Conservation (phyloP, 2,113 vertebrate species). For the Onychostruthus taczanowskii region DNA sequence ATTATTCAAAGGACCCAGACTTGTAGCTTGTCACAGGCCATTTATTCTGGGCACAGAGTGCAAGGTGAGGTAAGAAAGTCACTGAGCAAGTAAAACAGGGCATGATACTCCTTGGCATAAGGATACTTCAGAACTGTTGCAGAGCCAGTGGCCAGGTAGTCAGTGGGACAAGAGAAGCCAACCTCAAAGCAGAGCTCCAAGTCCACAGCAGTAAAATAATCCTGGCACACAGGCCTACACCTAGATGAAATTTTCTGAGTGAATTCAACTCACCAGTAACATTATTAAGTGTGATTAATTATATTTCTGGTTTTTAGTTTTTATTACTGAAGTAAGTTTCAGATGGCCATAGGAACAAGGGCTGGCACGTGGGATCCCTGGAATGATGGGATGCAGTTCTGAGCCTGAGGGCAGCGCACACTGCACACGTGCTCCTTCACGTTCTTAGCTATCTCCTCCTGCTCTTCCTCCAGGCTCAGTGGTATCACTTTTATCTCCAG, state of each 20-base stretch:
- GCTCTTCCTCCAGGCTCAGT: background rate
- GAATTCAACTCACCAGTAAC: background rate
- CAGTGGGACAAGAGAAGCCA: background rate
- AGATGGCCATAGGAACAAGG: background rate
- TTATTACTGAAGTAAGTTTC: background rate
- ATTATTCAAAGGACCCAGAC: background rate
- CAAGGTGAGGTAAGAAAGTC: conserved; percentile 43
- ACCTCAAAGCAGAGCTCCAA: background rate
- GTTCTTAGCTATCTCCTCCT: background rate
- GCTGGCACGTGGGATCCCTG: background rate
- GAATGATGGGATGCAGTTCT: rapidly evolving
- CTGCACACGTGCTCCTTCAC: rapidly evolving
- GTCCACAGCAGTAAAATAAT: background rate
- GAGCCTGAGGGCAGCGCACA: background rate
- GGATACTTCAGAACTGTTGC: background rate
- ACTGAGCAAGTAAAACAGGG: background rate
- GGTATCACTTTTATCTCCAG: background rate
- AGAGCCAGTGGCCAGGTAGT: background rate
- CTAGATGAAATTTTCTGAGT: background rate
- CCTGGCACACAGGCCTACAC: background rate
- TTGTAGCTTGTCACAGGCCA: conserved; percentile 12
- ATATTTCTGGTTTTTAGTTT: background rate
- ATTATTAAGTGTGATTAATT: conserved; percentile 7
- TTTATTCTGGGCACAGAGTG: conserved; percentile 16
- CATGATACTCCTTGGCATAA: background rate